Evolutionary conservation across 1,140 invertebrate species (phyloP), one percentile per base, ranked within the genome.

Genomic region (Pseudomyrmex flavicornis): DNA sequence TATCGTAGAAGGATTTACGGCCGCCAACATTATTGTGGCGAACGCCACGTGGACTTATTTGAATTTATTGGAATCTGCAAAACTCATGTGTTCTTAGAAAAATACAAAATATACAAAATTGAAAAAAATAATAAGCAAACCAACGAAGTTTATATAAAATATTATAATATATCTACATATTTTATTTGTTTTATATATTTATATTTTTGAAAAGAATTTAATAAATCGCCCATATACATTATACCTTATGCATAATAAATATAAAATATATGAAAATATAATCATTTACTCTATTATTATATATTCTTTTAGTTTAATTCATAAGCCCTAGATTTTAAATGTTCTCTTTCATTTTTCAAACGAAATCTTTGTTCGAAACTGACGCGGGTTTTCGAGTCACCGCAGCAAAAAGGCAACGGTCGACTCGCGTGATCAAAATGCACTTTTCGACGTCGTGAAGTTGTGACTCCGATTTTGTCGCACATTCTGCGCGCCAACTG

Each of bases 401-500:
- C 77, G 72, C 84, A 72, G 86, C 85, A 83, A 91, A 35, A 68
- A 86, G 86, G 73, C 85, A 89, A 88, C 77, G 83, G 82, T 50
- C 86, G 82, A 35, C 35, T 54, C 73, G 82, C 76, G 85, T 85
- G 89, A 91, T 91, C 80, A 89, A 91, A 91, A 91, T 89, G 86
- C 85, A 88, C 85, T 92, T 90, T 92, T 91, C 86, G 87, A 90
- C 91, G 89, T 88, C 88, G 86, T 73, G 89, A 92, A 90, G 22
- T 15, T n/a, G 73, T 76, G 63, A 70, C 82, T 59, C 52, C 50
- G 72, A 74, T 83, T 85, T 63, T 12, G 35, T 44, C 48, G 52
- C 74, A 61, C 20, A 73, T 73, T 73, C 69, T 58, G 73, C 52
- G 73, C 52, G 46, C 66, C 68, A 65, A 35, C 72, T 10, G 62